Evolutionary conservation across 2,888 invertebrate genomes (phyloP).

Genomic region (Cosmorhoe ocellata): DNA sequence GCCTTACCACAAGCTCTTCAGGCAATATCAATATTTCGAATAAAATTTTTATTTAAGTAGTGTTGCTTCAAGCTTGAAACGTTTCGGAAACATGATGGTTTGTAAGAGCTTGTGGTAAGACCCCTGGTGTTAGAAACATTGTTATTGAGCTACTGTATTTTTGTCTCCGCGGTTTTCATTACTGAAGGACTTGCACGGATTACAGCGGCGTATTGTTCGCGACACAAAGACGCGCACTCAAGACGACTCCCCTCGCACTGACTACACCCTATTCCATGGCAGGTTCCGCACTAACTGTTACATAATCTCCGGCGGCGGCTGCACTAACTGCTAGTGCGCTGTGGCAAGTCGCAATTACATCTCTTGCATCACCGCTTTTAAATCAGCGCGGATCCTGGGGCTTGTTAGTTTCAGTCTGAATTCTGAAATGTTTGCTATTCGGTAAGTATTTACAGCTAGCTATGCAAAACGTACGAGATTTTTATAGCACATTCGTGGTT

Average conservation of each 20-base stretch:
- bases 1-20: too few relatives aligned
- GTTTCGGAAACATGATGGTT: too few relatives aligned
- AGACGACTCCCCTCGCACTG: conserved; percentile 20
- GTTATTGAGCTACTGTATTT: conserved; percentile 12
- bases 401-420: conserved; percentile 12
- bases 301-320: neutral
- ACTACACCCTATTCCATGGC: conserved; percentile 10
- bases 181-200: conserved; percentile 37
- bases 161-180: conserved; percentile 31
- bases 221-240: conserved; percentile 36
- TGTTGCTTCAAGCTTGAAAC: too few relatives aligned
- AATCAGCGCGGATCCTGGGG: conserved; percentile 24
- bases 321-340: conserved; percentile 9
- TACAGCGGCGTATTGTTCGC: conserved; percentile 35
- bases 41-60: too few relatives aligned
- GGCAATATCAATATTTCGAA: too few relatives aligned
- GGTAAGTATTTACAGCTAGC: neutral
- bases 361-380: conserved; percentile 33
- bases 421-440: conserved; percentile 16
- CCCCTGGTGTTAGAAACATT: too few relatives aligned
- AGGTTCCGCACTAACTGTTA: neutral
- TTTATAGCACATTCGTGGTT: too few relatives aligned
- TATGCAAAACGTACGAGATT: too few relatives aligned
- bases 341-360: conserved; percentile 32
- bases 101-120: too few relatives aligned